A percentile compares a stretch with the other conserved stretches of the same genome.
These are phyloP conservation scores for Linyphia triangularis DNA, from an alignment of 2,888 invertebrate species.

Conservation along the genomic window DNA sequence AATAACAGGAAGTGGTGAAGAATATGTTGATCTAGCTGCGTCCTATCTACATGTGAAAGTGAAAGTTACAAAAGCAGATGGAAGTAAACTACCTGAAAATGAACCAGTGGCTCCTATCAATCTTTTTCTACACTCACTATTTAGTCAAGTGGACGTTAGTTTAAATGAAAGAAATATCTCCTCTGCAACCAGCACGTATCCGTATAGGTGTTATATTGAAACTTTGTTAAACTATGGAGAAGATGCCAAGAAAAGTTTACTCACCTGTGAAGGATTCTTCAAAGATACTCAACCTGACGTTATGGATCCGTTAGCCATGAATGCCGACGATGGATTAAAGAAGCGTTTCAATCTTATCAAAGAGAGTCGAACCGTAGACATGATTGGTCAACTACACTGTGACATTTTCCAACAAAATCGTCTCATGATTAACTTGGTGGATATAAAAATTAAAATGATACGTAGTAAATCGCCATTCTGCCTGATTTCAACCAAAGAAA, in stretches of 20 bases:
- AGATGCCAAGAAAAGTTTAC: conserved; percentile 41
- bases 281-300: neutral
- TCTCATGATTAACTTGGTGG: neutral
- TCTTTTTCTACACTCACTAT: conserved; percentile 42
- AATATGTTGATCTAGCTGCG: conserved; percentile 32
- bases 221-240: conserved; percentile 38
- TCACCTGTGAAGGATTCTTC: conserved; percentile 21
- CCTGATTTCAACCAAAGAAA: neutral
- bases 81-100: neutral
- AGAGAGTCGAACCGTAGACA: conserved; percentile 14
- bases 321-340: conserved; percentile 21
- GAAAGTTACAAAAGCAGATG: neutral
- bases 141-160: conserved; percentile 31
- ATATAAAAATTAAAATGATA: conserved; percentile 33
- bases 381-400: conserved; percentile 42
- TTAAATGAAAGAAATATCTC: conserved; percentile 26
- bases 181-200: conserved; percentile 20
- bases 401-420: conserved; percentile 46
- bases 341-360: neutral
- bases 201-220: conserved; percentile 34
- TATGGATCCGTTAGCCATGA: neutral
- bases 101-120: conserved; percentile 36
- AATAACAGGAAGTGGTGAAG: conserved; percentile 13
- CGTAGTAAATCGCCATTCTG: conserved; percentile 48
- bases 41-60: conserved; percentile 35